Conservation (phyloP, 2,888 invertebrate species). For the Boloria euphrosyne region DNA sequence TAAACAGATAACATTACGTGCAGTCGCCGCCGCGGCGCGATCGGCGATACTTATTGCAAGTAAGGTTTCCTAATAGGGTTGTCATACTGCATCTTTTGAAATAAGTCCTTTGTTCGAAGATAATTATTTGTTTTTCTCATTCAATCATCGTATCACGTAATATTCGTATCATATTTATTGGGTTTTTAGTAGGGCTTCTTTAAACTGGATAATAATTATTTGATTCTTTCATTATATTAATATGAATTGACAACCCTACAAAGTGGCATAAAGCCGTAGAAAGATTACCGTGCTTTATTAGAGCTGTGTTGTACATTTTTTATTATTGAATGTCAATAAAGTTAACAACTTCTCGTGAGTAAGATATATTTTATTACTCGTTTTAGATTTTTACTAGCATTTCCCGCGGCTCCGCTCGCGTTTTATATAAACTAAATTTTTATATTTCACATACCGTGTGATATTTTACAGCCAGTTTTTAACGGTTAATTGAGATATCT, state of each 20-base stretch:
- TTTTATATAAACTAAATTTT: too few species aligned
- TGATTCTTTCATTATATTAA: neutral
- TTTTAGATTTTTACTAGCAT: too few species aligned
- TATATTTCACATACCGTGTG: too few species aligned
- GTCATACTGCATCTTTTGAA: constrained; percentile 8
- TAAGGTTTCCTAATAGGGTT: constrained; percentile 62
- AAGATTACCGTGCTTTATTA: constrained; percentile 34
- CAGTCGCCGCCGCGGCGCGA: constrained; percentile 55
- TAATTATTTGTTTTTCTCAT: neutral
- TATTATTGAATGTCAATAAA: constrained; percentile 25
- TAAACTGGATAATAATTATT: neutral
- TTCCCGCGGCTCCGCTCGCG: too few species aligned
- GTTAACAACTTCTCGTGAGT: constrained; percentile 26
- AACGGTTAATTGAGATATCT: too few species aligned
- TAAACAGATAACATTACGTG: constrained; percentile 46
- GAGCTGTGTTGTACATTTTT: constrained; percentile 27
- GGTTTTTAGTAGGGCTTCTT: neutral
- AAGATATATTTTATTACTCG: too few species aligned
- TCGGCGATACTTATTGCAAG: constrained; percentile 53
- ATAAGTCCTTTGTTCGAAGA: neutral
- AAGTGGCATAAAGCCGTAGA: constrained; percentile 26
- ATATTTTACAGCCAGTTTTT: too few species aligned
- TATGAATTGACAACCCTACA: constrained; percentile 21
- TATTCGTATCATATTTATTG: neutral
- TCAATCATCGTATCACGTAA: neutral